These are phyloP conservation scores for Astreopora myriophthalma DNA, from an alignment of 64 coral and sea anemone species.

Conservation along the genomic window DNA sequence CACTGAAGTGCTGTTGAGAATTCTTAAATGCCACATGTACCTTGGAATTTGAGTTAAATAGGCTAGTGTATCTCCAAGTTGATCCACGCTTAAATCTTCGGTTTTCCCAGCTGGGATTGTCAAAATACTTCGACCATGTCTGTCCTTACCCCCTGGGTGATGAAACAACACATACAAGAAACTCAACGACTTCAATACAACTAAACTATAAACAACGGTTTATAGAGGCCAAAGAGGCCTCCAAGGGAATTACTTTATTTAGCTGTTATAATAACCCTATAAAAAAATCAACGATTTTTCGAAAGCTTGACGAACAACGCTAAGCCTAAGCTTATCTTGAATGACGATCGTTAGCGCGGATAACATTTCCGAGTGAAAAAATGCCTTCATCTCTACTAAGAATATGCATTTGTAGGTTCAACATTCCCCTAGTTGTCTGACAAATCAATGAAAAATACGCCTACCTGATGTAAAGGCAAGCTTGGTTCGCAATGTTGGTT, in stretches of 20 bases:
- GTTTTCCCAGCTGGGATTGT: slow-evolving; percentile 80
- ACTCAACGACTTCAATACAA: slow-evolving; percentile 3
- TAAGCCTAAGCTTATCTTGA: neutral
- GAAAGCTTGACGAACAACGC: neutral
- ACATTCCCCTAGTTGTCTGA: neutral
- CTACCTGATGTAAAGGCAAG: slow-evolving; percentile 87
- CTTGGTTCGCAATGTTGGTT: slow-evolving; percentile 68
- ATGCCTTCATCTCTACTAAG: neutral
- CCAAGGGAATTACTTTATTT: neutral
- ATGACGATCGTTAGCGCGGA: neutral
- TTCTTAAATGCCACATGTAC: slow-evolving; percentile 26
- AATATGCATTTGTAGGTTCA: neutral
- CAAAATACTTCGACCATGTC: slow-evolving; percentile 81
- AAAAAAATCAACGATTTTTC: neutral
- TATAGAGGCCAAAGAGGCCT: neutral
- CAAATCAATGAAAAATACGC: neutral
- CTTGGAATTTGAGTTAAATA: slow-evolving; percentile 90
- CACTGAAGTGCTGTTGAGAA: neutral
- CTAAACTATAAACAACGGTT: slow-evolving; percentile 4
- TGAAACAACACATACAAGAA: neutral
- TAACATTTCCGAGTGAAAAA: neutral
- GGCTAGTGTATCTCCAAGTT: slow-evolving; percentile 71
- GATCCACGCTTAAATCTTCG: slow-evolving; percentile 76
- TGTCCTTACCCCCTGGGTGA: slow-evolving; percentile 75
- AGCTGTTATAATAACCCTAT: too few relatives aligned